Conservation (phyloP, 1,140 invertebrate genomes). For the Asbolus verrucosus region DNA sequence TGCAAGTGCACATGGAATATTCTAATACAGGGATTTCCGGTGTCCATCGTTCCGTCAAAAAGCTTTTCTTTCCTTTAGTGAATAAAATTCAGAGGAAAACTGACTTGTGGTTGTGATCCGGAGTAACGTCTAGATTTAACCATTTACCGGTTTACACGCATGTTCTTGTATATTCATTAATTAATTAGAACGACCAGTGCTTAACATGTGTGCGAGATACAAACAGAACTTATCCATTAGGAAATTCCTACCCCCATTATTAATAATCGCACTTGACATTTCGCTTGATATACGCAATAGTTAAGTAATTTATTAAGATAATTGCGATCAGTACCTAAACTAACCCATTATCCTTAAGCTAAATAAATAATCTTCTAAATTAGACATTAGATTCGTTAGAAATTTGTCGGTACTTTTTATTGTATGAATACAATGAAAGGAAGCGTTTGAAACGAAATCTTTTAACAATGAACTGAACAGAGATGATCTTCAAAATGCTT, state of each 20-base stretch:
- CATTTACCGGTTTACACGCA: neutral
- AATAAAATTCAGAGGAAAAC: neutral
- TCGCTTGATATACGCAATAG: constrained; percentile 28
- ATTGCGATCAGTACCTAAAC: constrained; percentile 6
- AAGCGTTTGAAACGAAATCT: too few relatives aligned
- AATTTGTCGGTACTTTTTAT: too few relatives aligned
- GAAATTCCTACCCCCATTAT: constrained; percentile 38
- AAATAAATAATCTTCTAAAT: constrained; percentile 18
- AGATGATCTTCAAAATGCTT: too few relatives aligned
- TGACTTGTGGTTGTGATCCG: too few relatives aligned
- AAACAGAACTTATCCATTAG: constrained; percentile 46
- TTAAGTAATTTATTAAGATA: constrained; percentile 37
- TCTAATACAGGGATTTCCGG: constrained; percentile 11
- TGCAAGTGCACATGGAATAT: constrained; percentile 15
- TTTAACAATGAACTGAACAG: too few relatives aligned
- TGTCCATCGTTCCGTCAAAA: neutral
- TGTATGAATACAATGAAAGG: too few relatives aligned
- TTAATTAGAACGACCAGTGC: constrained; percentile 26
- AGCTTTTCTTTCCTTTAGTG: constrained; percentile 5
- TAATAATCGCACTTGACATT: constrained; percentile 39
- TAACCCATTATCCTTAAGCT: constrained; percentile 3
- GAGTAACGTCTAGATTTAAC: too few relatives aligned
- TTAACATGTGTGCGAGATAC: constrained; percentile 30
- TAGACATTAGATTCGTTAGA: neutral
- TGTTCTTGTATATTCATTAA: constrained; percentile 17